Conservation (phyloP, 2,113 vertebrate species). For the Aegotheles bennettii region DNA sequence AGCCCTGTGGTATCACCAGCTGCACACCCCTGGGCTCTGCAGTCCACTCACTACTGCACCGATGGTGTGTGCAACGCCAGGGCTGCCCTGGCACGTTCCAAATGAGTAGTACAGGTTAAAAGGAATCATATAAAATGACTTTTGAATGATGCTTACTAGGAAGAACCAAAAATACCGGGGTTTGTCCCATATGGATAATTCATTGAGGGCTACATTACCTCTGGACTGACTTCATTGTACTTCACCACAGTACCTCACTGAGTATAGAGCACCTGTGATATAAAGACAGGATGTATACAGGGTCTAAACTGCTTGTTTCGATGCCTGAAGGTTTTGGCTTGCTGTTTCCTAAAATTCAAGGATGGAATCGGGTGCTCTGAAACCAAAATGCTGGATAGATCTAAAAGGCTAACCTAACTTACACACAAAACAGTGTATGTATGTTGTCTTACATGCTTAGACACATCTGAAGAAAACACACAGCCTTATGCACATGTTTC, state of each 20-base stretch:
- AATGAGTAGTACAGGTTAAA: neutral
- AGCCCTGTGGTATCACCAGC: fast-evolving
- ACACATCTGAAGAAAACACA: neutral
- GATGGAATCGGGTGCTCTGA: neutral
- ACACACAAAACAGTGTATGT: fast-evolving
- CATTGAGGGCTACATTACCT: neutral
- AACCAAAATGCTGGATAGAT: neutral
- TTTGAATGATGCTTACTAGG: neutral
- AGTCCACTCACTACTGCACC: fast-evolving
- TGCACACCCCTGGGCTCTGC: fast-evolving
- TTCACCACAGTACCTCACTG: neutral
- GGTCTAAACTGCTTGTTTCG: neutral
- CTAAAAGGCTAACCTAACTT: neutral
- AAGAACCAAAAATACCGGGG: fast-evolving
- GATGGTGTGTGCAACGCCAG: fast-evolving
- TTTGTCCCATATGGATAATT: neutral
- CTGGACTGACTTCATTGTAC: neutral
- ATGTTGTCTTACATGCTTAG: neutral
- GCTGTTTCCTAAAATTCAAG: neutral
- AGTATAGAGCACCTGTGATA: neutral
- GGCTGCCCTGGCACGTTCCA: fast-evolving
- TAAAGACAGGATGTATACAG: fast-evolving
- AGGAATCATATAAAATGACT: neutral
- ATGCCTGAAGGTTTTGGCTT: neutral
- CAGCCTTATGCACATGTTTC: neutral